These are phyloP conservation scores for Turritopsis rubra DNA, from an alignment of 30 jellyfish, hydroid and myxozoan genomes.

Conservation along the genomic window DNA sequence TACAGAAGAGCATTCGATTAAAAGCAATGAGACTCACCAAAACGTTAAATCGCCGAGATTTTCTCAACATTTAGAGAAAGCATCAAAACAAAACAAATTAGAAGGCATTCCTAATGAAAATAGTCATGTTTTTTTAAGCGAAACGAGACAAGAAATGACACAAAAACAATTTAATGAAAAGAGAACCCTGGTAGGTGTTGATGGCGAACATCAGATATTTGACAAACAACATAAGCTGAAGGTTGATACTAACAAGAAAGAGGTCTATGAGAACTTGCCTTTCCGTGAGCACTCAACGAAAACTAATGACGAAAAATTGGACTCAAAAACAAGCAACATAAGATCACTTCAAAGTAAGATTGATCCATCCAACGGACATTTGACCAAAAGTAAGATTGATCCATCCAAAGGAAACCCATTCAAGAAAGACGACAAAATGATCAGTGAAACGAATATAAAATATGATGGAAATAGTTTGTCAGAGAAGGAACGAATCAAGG, in stretches of 20 bases:
- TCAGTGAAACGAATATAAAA: neutral
- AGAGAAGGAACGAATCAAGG: neutral
- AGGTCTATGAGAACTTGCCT: neutral
- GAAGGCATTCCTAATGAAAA: neutral
- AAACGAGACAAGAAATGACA: neutral
- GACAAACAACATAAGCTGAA: neutral
- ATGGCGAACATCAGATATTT: neutral
- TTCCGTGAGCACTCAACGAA: neutral
- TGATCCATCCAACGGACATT: neutral
- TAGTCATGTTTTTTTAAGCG: neutral
- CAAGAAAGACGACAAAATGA: neutral
- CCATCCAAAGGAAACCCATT: neutral
- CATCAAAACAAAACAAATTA: neutral
- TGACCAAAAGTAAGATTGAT: neutral
- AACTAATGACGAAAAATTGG: neutral
- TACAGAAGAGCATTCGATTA: too few relatives aligned
- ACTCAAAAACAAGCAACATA: neutral
- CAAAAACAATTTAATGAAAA: neutral
- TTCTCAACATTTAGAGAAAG: neutral
- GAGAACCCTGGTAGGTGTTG: neutral
- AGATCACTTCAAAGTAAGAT: neutral
- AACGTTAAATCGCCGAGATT: neutral
- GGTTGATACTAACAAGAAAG: neutral
- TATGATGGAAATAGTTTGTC: neutral
- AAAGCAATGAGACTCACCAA: neutral